phyloP scores from a whole-genome alignment of 2,888 invertebrate species.

The Fabriciana adippe region DNA sequence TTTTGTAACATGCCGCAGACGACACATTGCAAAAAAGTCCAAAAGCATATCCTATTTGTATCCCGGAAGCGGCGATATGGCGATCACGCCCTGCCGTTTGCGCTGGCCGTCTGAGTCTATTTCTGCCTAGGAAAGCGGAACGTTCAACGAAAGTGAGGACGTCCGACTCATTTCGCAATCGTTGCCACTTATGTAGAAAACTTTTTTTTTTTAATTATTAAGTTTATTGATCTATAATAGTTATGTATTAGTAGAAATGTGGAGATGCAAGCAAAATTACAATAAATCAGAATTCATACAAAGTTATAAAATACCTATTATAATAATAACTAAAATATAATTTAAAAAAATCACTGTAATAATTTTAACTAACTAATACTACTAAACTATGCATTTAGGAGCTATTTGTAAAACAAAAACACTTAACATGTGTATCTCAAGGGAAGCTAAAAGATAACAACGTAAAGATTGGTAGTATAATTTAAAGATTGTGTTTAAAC shows the following conservation, averaged over 20 bases:
- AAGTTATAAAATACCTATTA: no score
- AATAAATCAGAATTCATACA: no score
- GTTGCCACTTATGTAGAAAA: slow-evolving; percentile 4
- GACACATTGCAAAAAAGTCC: slow-evolving; percentile 31
- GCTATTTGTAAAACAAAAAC: slow-evolving; percentile 15
- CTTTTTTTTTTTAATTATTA: neutral
- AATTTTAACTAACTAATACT: neutral
- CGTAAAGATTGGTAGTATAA: slow-evolving; percentile 20
- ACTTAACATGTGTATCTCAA: slow-evolving; percentile 19
- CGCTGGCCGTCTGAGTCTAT: slow-evolving; percentile 62
- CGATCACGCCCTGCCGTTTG: slow-evolving; percentile 58
- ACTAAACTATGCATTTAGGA: neutral
- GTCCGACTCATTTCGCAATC: slow-evolving; percentile 38
- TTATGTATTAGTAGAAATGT: no score
- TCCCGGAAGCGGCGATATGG: slow-evolving; percentile 73
- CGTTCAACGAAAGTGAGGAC: slow-evolving; percentile 50
- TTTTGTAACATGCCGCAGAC: slow-evolving; percentile 15
- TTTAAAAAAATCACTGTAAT: no score
- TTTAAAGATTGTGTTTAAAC: slow-evolving; percentile 34
- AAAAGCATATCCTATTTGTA: slow-evolving; percentile 47
- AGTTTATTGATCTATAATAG: neutral
- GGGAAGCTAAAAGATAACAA: slow-evolving; percentile 24
- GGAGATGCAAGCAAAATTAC: no score
- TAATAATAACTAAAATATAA: no score
- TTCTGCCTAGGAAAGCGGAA: slow-evolving; percentile 76